Evolutionary conservation across 2,797 vertebrate species (phyloP).

Genomic region (Aldrovandia affinis): DNA sequence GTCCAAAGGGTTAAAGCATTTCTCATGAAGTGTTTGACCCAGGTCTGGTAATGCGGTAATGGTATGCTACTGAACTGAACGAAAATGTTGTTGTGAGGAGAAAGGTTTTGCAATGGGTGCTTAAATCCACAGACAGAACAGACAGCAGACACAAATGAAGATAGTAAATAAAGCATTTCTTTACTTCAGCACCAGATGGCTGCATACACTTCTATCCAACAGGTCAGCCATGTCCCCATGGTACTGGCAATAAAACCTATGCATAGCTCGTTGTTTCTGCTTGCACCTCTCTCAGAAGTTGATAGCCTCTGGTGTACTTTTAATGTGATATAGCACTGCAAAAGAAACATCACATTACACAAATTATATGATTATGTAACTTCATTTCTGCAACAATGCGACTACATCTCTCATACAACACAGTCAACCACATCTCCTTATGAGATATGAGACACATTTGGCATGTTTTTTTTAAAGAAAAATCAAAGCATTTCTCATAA

Average conservation of each 20-base stretch:
- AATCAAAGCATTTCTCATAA: slow-evolving; percentile 56
- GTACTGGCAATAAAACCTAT: neutral
- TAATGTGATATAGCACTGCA: neutral
- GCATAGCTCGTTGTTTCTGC: neutral
- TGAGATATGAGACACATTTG: too few relatives aligned
- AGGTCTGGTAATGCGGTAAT: neutral
- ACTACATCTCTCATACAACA: neutral
- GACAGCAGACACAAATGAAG: slow-evolving; percentile 33
- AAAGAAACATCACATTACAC: neutral
- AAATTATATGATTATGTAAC: neutral
- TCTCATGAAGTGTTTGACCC: neutral
- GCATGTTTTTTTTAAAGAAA: slow-evolving; percentile 56
- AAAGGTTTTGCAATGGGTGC: slow-evolving; percentile 24
- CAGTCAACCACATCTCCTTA: neutral
- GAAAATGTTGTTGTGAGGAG: neutral
- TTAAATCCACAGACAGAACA: neutral
- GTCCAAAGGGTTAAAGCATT: neutral
- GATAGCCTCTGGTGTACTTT: neutral
- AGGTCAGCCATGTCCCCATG: neutral
- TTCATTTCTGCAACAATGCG: neutral
- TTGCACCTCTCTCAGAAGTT: neutral
- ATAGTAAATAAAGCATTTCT: slow-evolving; percentile 52
- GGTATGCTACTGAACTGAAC: neutral
- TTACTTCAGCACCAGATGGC: slow-evolving; percentile 50
- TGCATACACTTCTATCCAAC: neutral